Evolutionary conservation across 2,797 vertebrate species (phyloP), one percentile per base, ranked within the genome.

Genomic region (Ctenopoma multispine): DNA sequence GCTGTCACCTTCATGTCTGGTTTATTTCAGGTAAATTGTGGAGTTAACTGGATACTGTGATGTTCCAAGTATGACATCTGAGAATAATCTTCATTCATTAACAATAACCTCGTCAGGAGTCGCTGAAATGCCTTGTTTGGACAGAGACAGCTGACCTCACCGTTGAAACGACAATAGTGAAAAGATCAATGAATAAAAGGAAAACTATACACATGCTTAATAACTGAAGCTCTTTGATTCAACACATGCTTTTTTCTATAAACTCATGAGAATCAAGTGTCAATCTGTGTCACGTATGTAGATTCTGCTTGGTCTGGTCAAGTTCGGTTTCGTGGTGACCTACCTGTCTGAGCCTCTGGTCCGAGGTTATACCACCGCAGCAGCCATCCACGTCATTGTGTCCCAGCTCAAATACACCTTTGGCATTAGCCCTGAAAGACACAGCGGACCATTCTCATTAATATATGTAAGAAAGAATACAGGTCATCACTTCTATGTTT

Each of bases 391-490:
- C 0, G 97, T 99, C 72, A 94, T 98, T 0, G 14, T 97, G 34
- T 99, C 97, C 0, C 98, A 99, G 90, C 95, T 99, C 67, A 98
- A 98, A 90, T 97, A 97, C 11, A 93, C 95, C 44, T 96, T 99
- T 0, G 97, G 96, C 36, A 84, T 99, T 74, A 83, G 12, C 0
- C 55, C 95, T 2, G 0, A 3, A 0, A 94, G 95, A 75, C 6
- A 79, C 77, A 95, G 92, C 0, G 96, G 97, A 40, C 95, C 93
- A 1, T n/a, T 94, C 3, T 81, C 94, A 3, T 50, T 94, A 65
- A 87, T 95, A 73, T 95, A 89, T 71, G 94, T 94, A 85, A 88
- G 92, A 55, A 43, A n/a, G n/a, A 59, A 31, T 44, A 49, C 57
- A 34, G 13, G 14, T 43, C 17, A n/a, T 50, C 15, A 0, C 5